Evolutionary conservation across 2,888 invertebrate species (phyloP).

Genomic region (Druceiella hillmani): DNA sequence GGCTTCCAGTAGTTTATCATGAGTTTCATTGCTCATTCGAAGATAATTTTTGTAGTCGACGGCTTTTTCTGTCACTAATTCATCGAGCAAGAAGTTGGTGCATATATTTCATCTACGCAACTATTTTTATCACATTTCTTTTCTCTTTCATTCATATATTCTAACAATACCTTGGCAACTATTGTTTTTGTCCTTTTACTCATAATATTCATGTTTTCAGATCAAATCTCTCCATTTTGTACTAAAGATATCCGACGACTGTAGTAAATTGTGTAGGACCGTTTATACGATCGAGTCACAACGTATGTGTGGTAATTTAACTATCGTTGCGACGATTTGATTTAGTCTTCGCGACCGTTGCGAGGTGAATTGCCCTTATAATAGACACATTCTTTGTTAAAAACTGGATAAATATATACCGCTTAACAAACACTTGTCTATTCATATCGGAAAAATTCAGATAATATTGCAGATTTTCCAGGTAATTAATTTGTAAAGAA

Average conservation of each 20-base stretch:
- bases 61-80: conserved; percentile 1
- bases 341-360: background rate
- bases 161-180: background rate
- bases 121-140: background rate
- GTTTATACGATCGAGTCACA: background rate
- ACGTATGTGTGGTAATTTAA: background rate
- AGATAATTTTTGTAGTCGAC: background rate
- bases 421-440: no score
- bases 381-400: background rate
- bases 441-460: no score
- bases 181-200: background rate
- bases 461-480: no score
- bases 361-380: background rate
- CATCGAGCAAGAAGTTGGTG: background rate
- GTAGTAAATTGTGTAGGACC: background rate
- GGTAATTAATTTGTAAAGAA: no score
- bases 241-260: background rate
- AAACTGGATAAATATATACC: no score
- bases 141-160: background rate
- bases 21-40: conserved; percentile 1
- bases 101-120: background rate
- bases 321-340: background rate
- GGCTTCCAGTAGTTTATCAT: conserved; percentile 1
- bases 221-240: background rate
- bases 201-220: background rate